phyloP scores from a whole-genome alignment of 2,113 vertebrate genomes.

The Sinocyclocheilus rhinocerous region DNA sequence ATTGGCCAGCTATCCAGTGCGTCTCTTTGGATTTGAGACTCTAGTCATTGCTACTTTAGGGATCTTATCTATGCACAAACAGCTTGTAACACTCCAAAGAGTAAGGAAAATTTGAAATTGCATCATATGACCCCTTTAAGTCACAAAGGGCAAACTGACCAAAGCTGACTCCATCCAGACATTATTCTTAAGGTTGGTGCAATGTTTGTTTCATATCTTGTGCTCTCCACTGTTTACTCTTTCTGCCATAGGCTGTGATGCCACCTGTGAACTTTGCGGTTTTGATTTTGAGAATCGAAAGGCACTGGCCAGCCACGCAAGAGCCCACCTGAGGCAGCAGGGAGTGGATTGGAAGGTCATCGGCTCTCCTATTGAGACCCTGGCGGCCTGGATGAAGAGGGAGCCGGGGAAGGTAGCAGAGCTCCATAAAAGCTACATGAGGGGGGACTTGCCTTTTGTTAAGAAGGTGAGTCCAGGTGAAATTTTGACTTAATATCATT shows the following conservation, averaged over 20 bases:
- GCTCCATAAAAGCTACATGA: slow-evolving; percentile 85
- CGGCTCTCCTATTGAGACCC: slow-evolving; percentile 88
- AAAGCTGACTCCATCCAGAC: neutral
- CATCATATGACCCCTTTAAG: neutral
- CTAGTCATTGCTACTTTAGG: too few species aligned
- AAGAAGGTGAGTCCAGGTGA: slow-evolving; percentile 57
- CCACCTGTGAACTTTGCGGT: slow-evolving; percentile 91
- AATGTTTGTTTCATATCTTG: neutral
- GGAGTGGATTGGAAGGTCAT: slow-evolving; percentile 92
- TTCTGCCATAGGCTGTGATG: slow-evolving; percentile 66
- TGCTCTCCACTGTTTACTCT: slow-evolving; percentile 6
- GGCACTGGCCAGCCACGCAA: slow-evolving; percentile 89
- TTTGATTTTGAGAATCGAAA: slow-evolving; percentile 95
- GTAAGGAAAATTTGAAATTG: too few species aligned
- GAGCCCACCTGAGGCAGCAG: slow-evolving; percentile 90
- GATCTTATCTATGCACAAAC: too few species aligned
- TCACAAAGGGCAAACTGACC: neutral
- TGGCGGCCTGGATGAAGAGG: slow-evolving; percentile 87
- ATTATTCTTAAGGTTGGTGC: neutral
- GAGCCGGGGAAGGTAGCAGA: slow-evolving; percentile 85
- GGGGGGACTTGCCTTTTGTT: slow-evolving; percentile 81
- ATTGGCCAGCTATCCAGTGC: too few species aligned
- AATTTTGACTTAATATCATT: neutral
- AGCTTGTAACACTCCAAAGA: too few species aligned
- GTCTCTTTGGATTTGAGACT: too few species aligned